A percentile compares a stretch with the other conserved stretches of the same genome.
Conservation (phyloP, 2,888 invertebrate genomes). For the Drosophila koepferae region DNA sequence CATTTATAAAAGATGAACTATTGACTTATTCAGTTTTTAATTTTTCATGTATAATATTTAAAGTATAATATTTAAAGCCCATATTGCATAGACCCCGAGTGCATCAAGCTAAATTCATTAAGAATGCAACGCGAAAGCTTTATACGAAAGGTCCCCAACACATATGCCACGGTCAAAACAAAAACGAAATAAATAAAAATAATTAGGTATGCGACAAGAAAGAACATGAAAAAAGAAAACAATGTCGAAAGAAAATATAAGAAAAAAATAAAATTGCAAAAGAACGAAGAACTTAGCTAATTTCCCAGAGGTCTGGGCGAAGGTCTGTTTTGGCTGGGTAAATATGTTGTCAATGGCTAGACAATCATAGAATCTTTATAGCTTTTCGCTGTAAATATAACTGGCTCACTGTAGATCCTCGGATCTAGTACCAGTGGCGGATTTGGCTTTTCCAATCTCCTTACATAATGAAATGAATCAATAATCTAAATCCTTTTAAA, state of each 20-base stretch:
- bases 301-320: conserved; percentile 57
- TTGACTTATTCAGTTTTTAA: background rate
- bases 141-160: conserved; percentile 15
- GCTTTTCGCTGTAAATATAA: background rate
- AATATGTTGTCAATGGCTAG: background rate
- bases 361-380: background rate
- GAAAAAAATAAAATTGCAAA: conserved; percentile 23
- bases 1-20: background rate
- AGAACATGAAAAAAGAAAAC: conserved; percentile 16
- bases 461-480: background rate
- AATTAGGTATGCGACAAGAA: conserved; percentile 14
- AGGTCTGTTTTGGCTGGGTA: conserved; percentile 35
- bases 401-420: background rate
- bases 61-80: too few species aligned
- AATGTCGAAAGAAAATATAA: conserved; percentile 28
- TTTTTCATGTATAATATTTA: background rate
- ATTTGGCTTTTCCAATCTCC: background rate
- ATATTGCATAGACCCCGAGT: background rate
- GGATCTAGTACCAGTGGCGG: background rate
- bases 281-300: conserved; percentile 39
- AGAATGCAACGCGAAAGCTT: conserved; percentile 3
- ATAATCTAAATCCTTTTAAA: background rate
- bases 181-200: conserved; percentile 43
- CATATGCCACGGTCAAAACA: conserved; percentile 42
- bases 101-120: conserved; percentile 10